Evolutionary conservation across 1,140 invertebrate species (phyloP).

Genomic region (Drosophila seguyi): DNA sequence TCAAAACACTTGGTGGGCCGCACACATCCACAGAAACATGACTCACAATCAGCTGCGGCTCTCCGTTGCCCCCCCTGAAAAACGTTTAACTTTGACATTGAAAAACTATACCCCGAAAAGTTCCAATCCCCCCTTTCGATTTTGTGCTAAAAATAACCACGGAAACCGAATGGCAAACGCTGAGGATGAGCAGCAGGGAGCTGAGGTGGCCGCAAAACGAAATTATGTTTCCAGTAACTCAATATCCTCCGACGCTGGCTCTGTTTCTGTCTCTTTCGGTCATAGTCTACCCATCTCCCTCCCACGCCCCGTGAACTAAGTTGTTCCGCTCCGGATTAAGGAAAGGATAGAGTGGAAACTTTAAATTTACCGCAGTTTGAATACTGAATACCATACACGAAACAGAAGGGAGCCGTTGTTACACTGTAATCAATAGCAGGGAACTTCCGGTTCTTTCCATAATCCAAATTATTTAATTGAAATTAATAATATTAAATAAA

Average conservation of each 20-base stretch:
- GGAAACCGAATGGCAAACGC: conserved; percentile 54
- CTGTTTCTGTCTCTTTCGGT: background rate
- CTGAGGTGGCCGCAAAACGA: conserved; percentile 68
- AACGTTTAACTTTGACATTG: conserved; percentile 74
- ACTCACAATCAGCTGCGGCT: conserved; percentile 44
- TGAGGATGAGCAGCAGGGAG: background rate
- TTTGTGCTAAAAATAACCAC: conserved; percentile 67
- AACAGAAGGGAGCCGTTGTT: conserved; percentile 4
- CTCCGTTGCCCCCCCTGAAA: background rate
- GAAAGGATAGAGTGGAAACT: conserved; percentile 55
- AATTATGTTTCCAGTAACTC: conserved; percentile 79
- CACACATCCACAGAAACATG: conserved; percentile 44
- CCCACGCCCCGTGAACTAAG: background rate
- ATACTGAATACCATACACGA: conserved; percentile 50
- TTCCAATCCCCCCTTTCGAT: conserved; percentile 7
- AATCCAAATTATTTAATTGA: too few relatives aligned
- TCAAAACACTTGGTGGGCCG: conserved; percentile 35
- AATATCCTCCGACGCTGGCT: conserved; percentile 55
- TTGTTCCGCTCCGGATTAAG: conserved; percentile 11
- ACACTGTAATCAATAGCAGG: conserved; percentile 14
- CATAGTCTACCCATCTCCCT: conserved; percentile 1
- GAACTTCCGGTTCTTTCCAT: background rate
- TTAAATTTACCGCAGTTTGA: conserved; percentile 70
- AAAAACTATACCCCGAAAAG: conserved; percentile 60
- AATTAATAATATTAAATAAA: too few relatives aligned